phyloP scores from a whole-genome alignment of 1,140 invertebrate species.

The Drosophila sturtevanti region DNA sequence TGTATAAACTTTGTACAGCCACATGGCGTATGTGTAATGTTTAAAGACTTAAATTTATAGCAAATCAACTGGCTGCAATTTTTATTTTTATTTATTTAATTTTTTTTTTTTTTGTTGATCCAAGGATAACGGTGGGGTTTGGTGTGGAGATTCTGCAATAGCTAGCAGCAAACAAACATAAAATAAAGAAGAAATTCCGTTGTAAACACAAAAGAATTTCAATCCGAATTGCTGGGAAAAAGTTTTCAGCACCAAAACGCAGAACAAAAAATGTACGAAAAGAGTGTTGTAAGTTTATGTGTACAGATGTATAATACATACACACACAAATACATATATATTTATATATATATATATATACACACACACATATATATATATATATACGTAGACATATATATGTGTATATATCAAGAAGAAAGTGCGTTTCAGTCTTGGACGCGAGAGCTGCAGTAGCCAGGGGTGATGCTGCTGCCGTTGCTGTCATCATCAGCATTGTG shows the following conservation, averaged over 20 bases:
- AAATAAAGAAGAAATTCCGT: constrained; percentile 60
- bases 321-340: not conserved
- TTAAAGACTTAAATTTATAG: constrained; percentile 15
- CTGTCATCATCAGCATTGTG: constrained; percentile 73
- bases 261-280: constrained; percentile 38
- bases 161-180: constrained; percentile 44
- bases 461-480: constrained; percentile 24
- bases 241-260: constrained; percentile 40
- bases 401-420: constrained; percentile 20
- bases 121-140: not conserved
- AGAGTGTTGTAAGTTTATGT: constrained; percentile 20
- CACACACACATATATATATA: not conserved
- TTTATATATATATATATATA: not conserved
- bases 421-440: constrained; percentile 47
- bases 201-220: constrained; percentile 80
- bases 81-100: not conserved
- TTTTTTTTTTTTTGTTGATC: not conserved
- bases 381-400: not conserved
- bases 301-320: constrained; percentile 8
- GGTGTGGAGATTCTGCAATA: constrained; percentile 27
- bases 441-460: constrained; percentile 7
- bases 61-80: constrained; percentile 36
- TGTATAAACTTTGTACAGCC: not conserved
- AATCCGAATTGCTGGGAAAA: constrained; percentile 72
- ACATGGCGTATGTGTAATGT: constrained; percentile 55